A percentile compares a stretch with the other conserved stretches of the same genome.
phyloP scores from a whole-genome alignment of 2,888 invertebrate species.

The Keiferia lycopersicella region DNA sequence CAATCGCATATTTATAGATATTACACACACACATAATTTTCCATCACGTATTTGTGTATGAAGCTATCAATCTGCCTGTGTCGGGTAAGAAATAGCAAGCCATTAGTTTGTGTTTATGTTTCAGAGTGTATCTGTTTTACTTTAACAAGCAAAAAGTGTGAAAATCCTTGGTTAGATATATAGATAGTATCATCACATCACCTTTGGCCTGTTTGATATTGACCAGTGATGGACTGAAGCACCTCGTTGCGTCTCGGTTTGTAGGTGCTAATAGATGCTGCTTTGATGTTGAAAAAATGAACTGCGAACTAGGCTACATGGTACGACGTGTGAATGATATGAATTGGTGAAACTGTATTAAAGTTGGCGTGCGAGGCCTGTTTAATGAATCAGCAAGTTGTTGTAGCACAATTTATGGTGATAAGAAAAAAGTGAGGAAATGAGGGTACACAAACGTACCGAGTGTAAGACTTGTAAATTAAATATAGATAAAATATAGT shows the following conservation, averaged over 20 bases:
- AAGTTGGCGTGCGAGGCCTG: not conserved
- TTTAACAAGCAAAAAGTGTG: constrained; percentile 5
- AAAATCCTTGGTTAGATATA: not conserved
- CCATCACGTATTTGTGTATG: constrained; percentile 18
- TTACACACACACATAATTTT: constrained; percentile 15
- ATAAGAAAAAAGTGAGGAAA: not conserved
- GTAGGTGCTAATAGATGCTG: constrained; percentile 15
- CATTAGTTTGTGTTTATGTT: constrained; percentile 18
- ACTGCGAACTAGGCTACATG: constrained; percentile 2
- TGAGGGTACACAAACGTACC: not conserved
- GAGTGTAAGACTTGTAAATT: too few species aligned
- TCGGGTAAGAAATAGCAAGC: constrained; percentile 13
- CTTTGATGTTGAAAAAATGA: constrained; percentile 18
- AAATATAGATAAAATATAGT: too few species aligned
- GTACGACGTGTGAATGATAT: constrained; percentile 14
- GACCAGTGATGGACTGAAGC: constrained; percentile 9
- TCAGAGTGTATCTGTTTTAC: constrained; percentile 14
- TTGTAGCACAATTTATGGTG: not conserved
- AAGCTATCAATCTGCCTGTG: constrained; percentile 14
- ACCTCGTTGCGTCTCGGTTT: not conserved
- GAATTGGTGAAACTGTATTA: constrained; percentile 11
- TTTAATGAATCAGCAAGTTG: not conserved
- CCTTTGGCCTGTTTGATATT: constrained; percentile 8
- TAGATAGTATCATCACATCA: constrained; percentile 6
- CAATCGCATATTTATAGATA: constrained; percentile 15